A percentile compares a stretch with the other conserved stretches of the same genome.
phyloP scores from a whole-genome alignment of 2,888 invertebrate species.

The Eupithecia vulgata region DNA sequence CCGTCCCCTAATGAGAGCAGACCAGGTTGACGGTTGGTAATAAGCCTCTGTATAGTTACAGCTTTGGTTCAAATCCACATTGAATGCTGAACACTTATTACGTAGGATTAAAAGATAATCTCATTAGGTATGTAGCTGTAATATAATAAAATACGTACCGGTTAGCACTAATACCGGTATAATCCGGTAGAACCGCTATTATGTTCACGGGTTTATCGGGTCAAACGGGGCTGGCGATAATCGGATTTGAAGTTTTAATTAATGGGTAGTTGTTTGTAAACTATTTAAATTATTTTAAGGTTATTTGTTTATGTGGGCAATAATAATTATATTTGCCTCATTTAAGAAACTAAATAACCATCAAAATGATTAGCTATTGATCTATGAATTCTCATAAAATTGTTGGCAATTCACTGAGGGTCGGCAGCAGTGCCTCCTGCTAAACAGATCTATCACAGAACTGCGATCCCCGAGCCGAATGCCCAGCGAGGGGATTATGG shows the following conservation, averaged over 20 bases:
- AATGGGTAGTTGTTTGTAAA: constrained; percentile 29
- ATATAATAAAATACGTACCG: constrained; percentile 9
- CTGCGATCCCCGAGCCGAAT: too few relatives aligned
- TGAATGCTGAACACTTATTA: not conserved
- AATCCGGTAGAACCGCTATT: constrained; percentile 21
- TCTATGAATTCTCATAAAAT: not conserved
- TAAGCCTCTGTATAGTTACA: not conserved
- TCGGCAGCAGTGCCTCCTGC: too few relatives aligned
- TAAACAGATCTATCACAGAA: too few relatives aligned
- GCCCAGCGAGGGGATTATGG: too few relatives aligned
- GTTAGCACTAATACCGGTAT: constrained; percentile 18
- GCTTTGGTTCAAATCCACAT: not conserved
- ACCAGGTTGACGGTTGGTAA: not conserved
- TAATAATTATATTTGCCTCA: not conserved
- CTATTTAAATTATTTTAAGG: not conserved
- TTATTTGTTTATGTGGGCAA: not conserved
- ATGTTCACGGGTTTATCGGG: constrained; percentile 28
- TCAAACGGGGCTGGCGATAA: constrained; percentile 30
- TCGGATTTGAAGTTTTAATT: constrained; percentile 46
- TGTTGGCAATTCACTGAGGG: not conserved
- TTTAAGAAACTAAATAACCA: not conserved
- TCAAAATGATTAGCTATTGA: not conserved
- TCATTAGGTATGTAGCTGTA: not conserved
- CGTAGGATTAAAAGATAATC: not conserved
- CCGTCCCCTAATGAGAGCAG: not conserved